Base-by-base conservation (phyloP, 2,113 vertebrate genomes). In the Phaethon lepturus region DNA sequence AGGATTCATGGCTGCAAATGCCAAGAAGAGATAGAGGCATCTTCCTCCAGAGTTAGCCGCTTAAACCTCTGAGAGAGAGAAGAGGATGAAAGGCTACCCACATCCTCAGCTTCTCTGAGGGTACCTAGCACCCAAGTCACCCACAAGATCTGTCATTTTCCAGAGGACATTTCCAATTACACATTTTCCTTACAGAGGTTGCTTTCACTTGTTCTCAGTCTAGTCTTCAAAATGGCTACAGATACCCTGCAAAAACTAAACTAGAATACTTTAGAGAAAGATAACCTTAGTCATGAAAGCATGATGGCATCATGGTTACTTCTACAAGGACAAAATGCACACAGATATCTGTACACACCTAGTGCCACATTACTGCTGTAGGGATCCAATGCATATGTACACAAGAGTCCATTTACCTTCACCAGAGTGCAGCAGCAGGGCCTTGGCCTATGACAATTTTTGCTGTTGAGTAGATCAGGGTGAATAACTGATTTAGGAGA, bases 311-410 rank as follows among this genome's bases (percentile, higher is more conserved):
- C 12, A 45, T 59, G 35, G 20, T 29, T 71, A 14, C 6, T 44
- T 40, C 52, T 64, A 23, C 12, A 38, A 63, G 38, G 22, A 44
- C 50, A 18, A 38, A 68, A 8, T 5, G 8, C 24, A 49, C 11
- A 1, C 7, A 53, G 47, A 26, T 8, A 14, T 38, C 29, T 64
- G 38, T 33, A 47, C 1, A 3, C 14, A 22, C 7, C 1, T 26
- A n/a, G 40, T 66, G 20, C 20, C 33, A 2, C 0, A 0, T 62
- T 29, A 29, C 14, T 38, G 50, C 45, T 38, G 14, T 63, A 73
- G 40, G 38, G 38, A 38, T 38, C 38, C 38, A 38, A 38, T 38
- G 38, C 38, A 38, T 38, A 14, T 31, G 15, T 25, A 4, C 2
- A 1, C 26, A 25, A 55, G n/a, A 33, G 17, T 20, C 14, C 17